phyloP scores from a whole-genome alignment of 2,113 vertebrate species.

The Prionailurus viverrinus region DNA sequence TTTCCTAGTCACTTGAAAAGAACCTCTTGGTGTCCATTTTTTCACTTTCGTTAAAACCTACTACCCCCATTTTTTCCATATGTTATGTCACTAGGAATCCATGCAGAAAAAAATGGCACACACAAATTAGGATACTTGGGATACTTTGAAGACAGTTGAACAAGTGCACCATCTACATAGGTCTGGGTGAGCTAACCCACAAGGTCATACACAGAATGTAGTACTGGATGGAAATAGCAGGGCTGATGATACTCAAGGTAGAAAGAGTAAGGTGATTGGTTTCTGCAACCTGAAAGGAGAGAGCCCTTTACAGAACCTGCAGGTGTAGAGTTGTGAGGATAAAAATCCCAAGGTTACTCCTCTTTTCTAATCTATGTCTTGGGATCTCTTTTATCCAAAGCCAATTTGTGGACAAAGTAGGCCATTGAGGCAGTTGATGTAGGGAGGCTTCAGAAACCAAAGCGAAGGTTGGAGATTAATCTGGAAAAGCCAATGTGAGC shows the following conservation, averaged over 20 bases:
- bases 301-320: neutral
- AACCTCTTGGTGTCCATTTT: conserved; percentile 4
- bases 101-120: neutral
- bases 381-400: neutral
- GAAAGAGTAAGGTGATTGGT: neutral
- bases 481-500: neutral
- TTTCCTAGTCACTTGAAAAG: conserved; percentile 44
- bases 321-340: neutral
- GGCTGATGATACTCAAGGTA: too few species aligned
- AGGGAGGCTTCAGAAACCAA: neutral
- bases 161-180: neutral
- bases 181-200: neutral
- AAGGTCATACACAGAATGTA: rapidly evolving
- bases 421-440: neutral
- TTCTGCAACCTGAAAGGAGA: neutral
- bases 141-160: neutral
- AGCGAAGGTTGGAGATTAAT: neutral
- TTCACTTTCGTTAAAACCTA: neutral
- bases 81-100: neutral
- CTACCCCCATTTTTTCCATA: neutral
- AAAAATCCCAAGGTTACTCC: neutral
- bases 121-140: neutral
- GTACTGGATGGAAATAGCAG: neutral
- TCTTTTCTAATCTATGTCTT: neutral
- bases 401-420: neutral